These are phyloP conservation scores for Latrodectus geometricus DNA, from an alignment of 1,140 invertebrate genomes.

Conservation along the genomic window DNA sequence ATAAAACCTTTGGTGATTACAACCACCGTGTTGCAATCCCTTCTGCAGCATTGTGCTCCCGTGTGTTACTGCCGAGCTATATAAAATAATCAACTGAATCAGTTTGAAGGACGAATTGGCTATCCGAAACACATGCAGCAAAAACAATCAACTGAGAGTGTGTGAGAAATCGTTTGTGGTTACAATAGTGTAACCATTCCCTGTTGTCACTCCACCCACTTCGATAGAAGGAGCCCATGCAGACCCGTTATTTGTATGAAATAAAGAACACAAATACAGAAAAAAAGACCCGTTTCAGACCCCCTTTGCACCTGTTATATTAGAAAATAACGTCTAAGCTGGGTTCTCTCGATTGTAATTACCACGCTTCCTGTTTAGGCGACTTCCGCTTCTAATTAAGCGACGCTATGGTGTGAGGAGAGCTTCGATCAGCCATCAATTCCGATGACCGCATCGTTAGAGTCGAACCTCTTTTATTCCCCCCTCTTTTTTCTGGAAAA, in stretches of 20 bases:
- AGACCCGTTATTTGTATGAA: conserved; percentile 31
- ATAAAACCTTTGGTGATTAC: no score
- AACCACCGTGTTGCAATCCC: no score
- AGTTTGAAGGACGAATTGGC: no score
- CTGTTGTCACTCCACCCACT: neutral
- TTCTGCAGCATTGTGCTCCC: no score
- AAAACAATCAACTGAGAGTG: neutral
- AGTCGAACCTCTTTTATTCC: neutral
- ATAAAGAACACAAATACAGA: neutral
- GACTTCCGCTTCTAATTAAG: conserved; percentile 62
- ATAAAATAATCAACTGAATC: no score
- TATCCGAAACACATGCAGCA: no score
- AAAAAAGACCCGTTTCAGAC: conserved; percentile 1
- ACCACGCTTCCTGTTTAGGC: conserved; percentile 55
- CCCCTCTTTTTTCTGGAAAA: neutral
- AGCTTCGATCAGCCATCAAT: conserved; percentile 37
- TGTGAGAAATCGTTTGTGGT: neutral
- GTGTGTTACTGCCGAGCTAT: no score
- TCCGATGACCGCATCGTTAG: neutral
- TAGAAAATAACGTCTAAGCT: conserved; percentile 2
- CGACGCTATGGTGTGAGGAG: conserved; percentile 34
- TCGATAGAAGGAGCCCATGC: neutral
- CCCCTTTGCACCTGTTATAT: conserved; percentile 40
- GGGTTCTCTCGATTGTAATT: conserved; percentile 52
- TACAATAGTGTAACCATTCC: neutral